Conservation (phyloP, 2,797 vertebrate species). For the Gymnoscopelus braueri region DNA sequence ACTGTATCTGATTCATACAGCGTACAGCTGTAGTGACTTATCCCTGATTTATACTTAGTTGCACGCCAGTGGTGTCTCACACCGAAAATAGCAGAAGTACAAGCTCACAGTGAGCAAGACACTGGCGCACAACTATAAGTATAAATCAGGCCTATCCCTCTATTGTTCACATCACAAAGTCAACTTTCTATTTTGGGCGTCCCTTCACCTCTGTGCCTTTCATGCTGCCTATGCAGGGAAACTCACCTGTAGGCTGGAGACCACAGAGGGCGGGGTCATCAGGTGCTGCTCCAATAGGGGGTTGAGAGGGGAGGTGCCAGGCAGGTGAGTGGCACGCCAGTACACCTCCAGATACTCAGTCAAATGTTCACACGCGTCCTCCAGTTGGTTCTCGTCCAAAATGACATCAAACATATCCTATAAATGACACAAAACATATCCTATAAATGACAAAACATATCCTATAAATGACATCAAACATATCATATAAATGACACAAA, state of each 20-base stretch:
- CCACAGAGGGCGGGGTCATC: constrained; percentile 87
- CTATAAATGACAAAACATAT: not conserved
- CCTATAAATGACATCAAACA: no score
- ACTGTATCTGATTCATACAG: no score
- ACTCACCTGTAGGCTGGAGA: constrained; percentile 91
- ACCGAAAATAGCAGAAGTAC: no score
- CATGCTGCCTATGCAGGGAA: not conserved
- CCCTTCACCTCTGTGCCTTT: not conserved
- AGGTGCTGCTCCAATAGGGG: constrained; percentile 83
- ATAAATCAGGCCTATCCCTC: no score
- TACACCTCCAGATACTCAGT: constrained; percentile 95
- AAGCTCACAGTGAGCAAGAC: no score
- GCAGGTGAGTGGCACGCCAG: constrained; percentile 94
- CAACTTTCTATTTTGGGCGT: no score
- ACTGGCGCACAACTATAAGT: no score
- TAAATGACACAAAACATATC: not conserved
- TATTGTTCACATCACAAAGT: no score
- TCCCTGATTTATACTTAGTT: no score
- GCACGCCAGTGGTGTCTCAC: no score
- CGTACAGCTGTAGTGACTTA: no score
- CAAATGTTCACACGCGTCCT: constrained; percentile 94
- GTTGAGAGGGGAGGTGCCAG: constrained; percentile 81
- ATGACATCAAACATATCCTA: constrained; percentile 97
- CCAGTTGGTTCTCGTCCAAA: constrained; percentile 96
- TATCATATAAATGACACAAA: constrained; percentile 78